Evolutionary conservation across 2,113 vertebrate species (phyloP).

Genomic region (Capreolus pygargus): DNA sequence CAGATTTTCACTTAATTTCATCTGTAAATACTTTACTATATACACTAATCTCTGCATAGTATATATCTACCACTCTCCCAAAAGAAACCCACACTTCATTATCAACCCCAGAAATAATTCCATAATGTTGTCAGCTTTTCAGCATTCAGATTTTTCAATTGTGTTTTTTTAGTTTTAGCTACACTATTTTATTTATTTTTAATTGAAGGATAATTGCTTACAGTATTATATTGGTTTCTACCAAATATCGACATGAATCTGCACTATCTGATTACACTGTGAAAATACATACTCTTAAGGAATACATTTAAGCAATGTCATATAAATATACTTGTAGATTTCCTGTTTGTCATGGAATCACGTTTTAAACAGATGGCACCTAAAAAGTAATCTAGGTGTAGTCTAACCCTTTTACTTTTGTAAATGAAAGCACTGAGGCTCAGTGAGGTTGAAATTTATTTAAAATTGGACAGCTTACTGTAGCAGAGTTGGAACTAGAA

Average conservation of each 20-base stretch:
- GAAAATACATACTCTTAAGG: constrained; percentile 2
- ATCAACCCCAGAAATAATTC: neutral
- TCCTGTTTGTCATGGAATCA: neutral
- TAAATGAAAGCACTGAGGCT: neutral
- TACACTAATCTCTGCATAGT: neutral
- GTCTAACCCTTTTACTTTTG: neutral
- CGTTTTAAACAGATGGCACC: neutral
- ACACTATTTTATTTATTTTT: neutral
- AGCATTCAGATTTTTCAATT: neutral
- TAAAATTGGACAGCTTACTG: neutral
- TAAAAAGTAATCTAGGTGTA: neutral
- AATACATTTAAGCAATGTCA: neutral
- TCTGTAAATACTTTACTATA: neutral
- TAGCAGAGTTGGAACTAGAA: neutral
- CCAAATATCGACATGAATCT: neutral
- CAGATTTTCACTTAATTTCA: neutral
- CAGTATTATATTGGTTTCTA: neutral
- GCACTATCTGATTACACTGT: neutral
- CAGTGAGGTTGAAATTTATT: constrained; percentile 24
- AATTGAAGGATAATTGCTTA: neutral
- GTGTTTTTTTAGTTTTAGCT: constrained; percentile 24
- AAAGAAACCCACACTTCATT: neutral
- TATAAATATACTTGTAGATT: neutral
- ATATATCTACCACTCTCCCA: neutral
- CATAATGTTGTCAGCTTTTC: neutral